Percentiles rank a stretch among this genome's conserved stretches.
These are phyloP conservation scores for Catocala nupta DNA, from an alignment of 2,888 invertebrate species.

Conservation along the genomic window DNA sequence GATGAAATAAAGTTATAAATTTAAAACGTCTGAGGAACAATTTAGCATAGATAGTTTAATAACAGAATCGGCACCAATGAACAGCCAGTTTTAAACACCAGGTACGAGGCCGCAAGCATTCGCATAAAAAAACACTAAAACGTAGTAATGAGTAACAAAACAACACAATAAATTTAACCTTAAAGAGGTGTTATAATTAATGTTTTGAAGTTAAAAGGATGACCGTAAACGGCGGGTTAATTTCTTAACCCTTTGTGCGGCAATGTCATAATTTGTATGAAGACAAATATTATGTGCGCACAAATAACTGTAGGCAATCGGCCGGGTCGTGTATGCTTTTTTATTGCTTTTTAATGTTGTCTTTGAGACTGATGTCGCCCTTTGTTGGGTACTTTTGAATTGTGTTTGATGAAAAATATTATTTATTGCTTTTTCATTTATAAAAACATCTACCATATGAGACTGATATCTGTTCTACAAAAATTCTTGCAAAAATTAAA, in stretches of 20 bases:
- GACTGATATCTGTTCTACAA: too few species aligned
- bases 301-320: constrained; percentile 52
- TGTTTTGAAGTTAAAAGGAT: constrained; percentile 79
- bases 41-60: too few species aligned
- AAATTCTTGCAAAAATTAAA: too few species aligned
- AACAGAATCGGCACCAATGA: constrained; percentile 8
- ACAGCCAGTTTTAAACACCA: constrained; percentile 28
- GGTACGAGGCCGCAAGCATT: constrained; percentile 31
- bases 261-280: constrained; percentile 80
- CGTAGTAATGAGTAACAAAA: constrained; percentile 80
- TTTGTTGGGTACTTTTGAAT: neutral
- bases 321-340: constrained; percentile 38
- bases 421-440: too few species aligned
- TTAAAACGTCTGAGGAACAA: too few species aligned
- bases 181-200: constrained; percentile 87
- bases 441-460: too few species aligned
- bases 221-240: constrained; percentile 74
- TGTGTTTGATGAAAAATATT: too few species aligned
- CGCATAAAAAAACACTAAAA: constrained; percentile 53
- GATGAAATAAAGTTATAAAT: too few species aligned
- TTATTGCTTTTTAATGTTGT: constrained; percentile 12
- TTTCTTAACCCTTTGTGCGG: constrained; percentile 75
- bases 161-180: constrained; percentile 80
- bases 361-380: neutral
- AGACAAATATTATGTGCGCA: constrained; percentile 67